Percentiles rank a stretch among this genome's conserved stretches.
Conservation (phyloP, 2,113 vertebrate species). For the Aegotheles bennettii region DNA sequence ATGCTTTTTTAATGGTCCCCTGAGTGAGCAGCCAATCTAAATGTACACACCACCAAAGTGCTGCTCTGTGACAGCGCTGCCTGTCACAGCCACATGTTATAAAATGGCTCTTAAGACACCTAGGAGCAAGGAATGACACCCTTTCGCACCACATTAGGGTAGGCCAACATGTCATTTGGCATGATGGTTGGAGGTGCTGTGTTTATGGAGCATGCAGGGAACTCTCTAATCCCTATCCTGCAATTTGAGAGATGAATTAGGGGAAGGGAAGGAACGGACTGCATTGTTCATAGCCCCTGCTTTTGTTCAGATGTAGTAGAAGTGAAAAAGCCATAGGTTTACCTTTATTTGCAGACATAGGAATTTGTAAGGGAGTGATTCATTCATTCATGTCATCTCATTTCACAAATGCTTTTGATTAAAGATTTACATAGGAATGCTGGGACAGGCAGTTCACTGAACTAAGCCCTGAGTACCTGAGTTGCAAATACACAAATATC, state of each 20-base stretch:
- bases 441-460: background rate
- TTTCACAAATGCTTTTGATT: background rate
- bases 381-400: background rate
- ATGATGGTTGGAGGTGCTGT: background rate
- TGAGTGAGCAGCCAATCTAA: conserved; percentile 5
- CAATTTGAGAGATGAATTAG: background rate
- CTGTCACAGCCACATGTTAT: background rate
- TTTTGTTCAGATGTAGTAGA: background rate
- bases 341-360: background rate
- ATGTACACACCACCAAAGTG: background rate
- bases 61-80: accelerated
- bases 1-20: conserved; percentile 4
- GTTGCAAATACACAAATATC: background rate
- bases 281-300: background rate
- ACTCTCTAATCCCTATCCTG: background rate
- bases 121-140: background rate
- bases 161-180: background rate
- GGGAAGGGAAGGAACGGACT: background rate
- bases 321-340: background rate
- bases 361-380: too few species aligned
- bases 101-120: background rate
- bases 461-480: background rate
- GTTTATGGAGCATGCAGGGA: background rate
- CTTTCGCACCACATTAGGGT: background rate
- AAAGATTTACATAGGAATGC: background rate